phyloP scores from a whole-genome alignment of 2,888 invertebrate genomes.

The Caenorhabditis wallacei region DNA sequence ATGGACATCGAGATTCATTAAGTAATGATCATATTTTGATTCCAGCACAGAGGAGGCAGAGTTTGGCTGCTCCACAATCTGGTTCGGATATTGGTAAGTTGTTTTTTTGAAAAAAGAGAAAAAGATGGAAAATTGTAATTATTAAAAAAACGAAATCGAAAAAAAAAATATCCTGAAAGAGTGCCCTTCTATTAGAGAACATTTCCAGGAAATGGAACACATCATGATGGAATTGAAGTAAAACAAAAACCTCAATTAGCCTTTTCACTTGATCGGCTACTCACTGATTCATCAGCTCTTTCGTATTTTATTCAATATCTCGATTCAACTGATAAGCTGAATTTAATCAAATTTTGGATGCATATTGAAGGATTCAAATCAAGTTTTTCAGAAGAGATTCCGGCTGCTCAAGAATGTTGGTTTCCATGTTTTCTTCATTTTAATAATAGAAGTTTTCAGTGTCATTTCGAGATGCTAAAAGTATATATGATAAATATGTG shows the following conservation, averaged over 20 bases:
- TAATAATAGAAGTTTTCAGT: conserved; percentile 45
- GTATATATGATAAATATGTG: conserved; percentile 90
- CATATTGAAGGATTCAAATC: conserved; percentile 85
- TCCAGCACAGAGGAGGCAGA: conserved; percentile 37
- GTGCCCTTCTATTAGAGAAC: not conserved
- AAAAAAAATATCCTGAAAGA: no score
- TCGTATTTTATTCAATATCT: conserved; percentile 92
- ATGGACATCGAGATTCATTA: conserved; percentile 50
- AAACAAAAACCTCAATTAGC: conserved; percentile 82
- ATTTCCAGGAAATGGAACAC: conserved; percentile 57
- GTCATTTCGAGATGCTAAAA: conserved; percentile 86
- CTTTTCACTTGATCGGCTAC: conserved; percentile 89
- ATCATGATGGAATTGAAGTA: conserved; percentile 54
- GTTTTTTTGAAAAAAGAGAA: no score
- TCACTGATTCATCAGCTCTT: conserved; percentile 90
- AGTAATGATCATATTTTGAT: conserved; percentile 59
- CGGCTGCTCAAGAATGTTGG: conserved; percentile 63
- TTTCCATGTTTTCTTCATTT: not conserved
- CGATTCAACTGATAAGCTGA: conserved; percentile 84
- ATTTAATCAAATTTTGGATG: conserved; percentile 85
- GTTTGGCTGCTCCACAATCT: conserved; percentile 35
- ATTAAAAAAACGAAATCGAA: no score
- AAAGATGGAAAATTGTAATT: not conserved
- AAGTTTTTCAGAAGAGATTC: conserved; percentile 65
- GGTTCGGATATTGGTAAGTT: conserved; percentile 53